Evolutionary conservation across 2,888 invertebrate genomes (phyloP).

Genomic region (Netelia melanura): DNA sequence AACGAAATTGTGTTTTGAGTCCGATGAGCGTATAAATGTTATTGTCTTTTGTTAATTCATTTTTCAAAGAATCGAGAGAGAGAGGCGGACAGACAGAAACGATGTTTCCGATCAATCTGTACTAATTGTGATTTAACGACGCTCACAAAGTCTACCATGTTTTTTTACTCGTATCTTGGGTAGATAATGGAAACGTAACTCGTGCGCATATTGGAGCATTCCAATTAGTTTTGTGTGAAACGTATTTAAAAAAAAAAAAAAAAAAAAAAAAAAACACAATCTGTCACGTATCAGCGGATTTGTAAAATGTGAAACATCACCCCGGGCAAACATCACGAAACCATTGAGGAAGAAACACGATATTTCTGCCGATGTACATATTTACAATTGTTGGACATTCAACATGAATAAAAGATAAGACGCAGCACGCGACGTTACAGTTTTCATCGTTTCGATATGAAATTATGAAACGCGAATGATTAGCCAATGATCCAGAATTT

Average conservation of each 20-base stretch:
- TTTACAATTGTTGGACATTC: slow-evolving; percentile 37
- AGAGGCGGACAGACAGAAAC: neutral
- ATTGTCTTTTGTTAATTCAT: slow-evolving; percentile 27
- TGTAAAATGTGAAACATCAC: slow-evolving; percentile 18
- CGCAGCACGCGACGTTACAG: slow-evolving; percentile 21
- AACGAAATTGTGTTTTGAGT: slow-evolving; percentile 25
- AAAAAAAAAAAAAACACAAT: slow-evolving; percentile 1
- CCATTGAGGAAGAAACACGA: slow-evolving; percentile 13
- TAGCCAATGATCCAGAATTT: slow-evolving; percentile 54
- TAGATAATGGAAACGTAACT: slow-evolving; percentile 37
- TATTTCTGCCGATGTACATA: slow-evolving; percentile 54
- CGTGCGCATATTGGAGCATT: slow-evolving; percentile 51
- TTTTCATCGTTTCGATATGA: slow-evolving; percentile 42
- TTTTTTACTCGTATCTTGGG: slow-evolving; percentile 37
- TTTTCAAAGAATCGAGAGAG: slow-evolving; percentile 32
- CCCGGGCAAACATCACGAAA: slow-evolving; percentile 16
- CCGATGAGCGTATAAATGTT: slow-evolving; percentile 20
- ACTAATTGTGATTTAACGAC: slow-evolving; percentile 52
- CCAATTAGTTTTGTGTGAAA: slow-evolving; percentile 37
- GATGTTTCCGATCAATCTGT: slow-evolving; percentile 40
- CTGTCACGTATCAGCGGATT: slow-evolving; percentile 8
- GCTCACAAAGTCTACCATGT: slow-evolving; percentile 64
- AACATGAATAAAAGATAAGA: slow-evolving; percentile 27
- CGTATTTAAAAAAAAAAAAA: slow-evolving; percentile 14
- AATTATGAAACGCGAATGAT: slow-evolving; percentile 43